Evolutionary conservation across 2,113 vertebrate species (phyloP), one percentile per base, ranked within the genome.

Genomic region (Oncorhynchus nerka): DNA sequence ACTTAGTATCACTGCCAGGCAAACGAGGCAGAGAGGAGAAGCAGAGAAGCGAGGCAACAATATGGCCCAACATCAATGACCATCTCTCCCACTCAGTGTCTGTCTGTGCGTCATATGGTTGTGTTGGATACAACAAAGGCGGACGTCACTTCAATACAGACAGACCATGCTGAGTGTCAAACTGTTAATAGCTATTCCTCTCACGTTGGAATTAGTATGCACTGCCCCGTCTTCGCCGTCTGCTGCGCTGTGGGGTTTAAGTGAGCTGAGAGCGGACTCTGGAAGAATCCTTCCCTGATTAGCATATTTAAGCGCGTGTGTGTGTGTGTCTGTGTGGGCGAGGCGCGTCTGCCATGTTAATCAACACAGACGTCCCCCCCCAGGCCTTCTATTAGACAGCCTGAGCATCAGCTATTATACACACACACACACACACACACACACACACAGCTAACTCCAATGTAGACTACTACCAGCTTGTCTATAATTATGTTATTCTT

Each of bases 221-320:
- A 69, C 45, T 16, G 16, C 28, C 76, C 83, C 79, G 82, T 74
- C 87, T 77, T 73, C 61, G 75, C 85, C 86, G 89, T 88, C 83
- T 87, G 89, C 84, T 68, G 73, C 84, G 83, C 77, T 4, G 48
- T 62, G 70, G 84, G 85, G 76, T 69, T 79, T 87, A 59, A 68
- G 55, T 82, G 34, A 67, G 73, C 28, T 0, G 55, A 81, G 71
- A 81, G 73, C 70, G 48, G 73, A 84, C 77, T 81, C 67, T 75
- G 75, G 55, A 76, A 76, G 71, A 70, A 73, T 66, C 61, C 75
- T 68, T 80, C 70, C 70, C 80, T 80, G 82, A 79, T 87, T 76
- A 78, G 73, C 66, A 76, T 78, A 77, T 85, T 48, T 79, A 55
- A 24, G 5, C 57, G 5, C 49, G 49, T 77, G 49, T 72, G 76